Base-by-base conservation (phyloP, 2,113 vertebrate genomes). In the Micronycteris hirsuta region DNA sequence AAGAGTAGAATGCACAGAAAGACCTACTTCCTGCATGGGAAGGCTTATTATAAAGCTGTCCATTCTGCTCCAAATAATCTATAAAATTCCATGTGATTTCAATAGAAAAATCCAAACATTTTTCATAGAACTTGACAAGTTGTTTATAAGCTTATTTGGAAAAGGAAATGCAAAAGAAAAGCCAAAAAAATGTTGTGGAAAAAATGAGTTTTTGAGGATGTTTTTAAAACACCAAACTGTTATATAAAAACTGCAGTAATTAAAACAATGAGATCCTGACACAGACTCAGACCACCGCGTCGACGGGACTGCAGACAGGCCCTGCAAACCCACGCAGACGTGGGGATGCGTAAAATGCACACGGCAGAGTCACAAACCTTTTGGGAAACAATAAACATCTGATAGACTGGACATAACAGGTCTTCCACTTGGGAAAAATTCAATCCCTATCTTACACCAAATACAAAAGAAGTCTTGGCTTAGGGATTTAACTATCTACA, bases 111-210 rank as follows among this genome's bases (percentile, higher is more conserved):
- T 78, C 33, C n/a, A 26, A 94, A 54, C 20, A 84, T 63, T 94
- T 92, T 92, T 85, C 67, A 95, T 0, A 38, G 63, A 96, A 84
- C 17, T 73, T 70, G 86, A 82, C 82, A 92, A 90, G 47, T 43
- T 84, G 33, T 81, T 85, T 89, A 65, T 84, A 94, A 81, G 52
- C 81, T 87, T 92, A 93, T 80, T 84, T 93, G 38, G 76, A 82
- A 65, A 95, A 86, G 63, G 26, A 84, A 93, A 88, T 68, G 17
- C 31, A 73, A 71, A 68, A 61, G n/a, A 38, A 87, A 86, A 49
- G 19, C 33, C 54, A 93, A 93, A 88, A 58, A 71, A 86, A 83
- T 28, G 5, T 20, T 54, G 33, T 56, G 56, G 41, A 8, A 43
- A 86, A 95, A 84, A 68, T 71, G 43, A 73, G 47, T 63, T 94